A percentile compares a stretch with the other conserved stretches of the same genome.
Conservation (phyloP, 23 tunicate species). For the Clavelina lepadiformis region DNA sequence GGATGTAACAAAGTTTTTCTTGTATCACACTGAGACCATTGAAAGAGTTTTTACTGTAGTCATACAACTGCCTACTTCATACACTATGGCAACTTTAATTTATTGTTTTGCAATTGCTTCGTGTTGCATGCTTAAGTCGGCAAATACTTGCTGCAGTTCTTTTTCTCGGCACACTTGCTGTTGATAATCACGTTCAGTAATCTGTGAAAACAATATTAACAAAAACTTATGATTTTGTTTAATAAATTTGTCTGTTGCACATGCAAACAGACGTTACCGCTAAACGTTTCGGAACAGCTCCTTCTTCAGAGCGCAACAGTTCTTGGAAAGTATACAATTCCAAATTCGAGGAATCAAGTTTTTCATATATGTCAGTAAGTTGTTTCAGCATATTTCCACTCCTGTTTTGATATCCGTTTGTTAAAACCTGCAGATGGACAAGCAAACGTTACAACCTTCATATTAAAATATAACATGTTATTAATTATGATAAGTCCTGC, state of each 20-base stretch:
- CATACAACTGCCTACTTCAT: too few relatives aligned
- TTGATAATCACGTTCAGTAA: conserved; percentile 70
- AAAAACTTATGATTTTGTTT: neutral
- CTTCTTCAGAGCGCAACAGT: conserved; percentile 71
- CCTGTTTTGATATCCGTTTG: conserved; percentile 78
- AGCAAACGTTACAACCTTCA: too few relatives aligned
- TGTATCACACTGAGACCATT: too few relatives aligned
- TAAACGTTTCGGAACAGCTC: conserved; percentile 82
- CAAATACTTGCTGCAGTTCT: conserved; percentile 60
- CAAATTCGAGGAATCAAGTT: conserved; percentile 48
- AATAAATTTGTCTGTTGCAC: neutral
- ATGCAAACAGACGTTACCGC: conserved; percentile 23
- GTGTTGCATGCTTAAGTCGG: conserved; percentile 9
- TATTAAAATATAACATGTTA: too few relatives aligned
- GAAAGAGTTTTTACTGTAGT: too few relatives aligned
- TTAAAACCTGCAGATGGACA: conserved; percentile 23
- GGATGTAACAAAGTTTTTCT: too few relatives aligned
- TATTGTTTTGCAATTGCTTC: too few relatives aligned
- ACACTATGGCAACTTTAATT: too few relatives aligned
- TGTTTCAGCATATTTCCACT: conserved; percentile 68
- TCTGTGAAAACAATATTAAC: conserved; percentile 14
- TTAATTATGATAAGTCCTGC: too few relatives aligned
- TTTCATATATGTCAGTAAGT: conserved; percentile 48
- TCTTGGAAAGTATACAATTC: conserved; percentile 83
- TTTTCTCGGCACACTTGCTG: conserved; percentile 61